Evolutionary conservation across 2,888 invertebrate species (phyloP), one percentile per base, ranked within the genome.

Genomic region (Anthrax anthrax): DNA sequence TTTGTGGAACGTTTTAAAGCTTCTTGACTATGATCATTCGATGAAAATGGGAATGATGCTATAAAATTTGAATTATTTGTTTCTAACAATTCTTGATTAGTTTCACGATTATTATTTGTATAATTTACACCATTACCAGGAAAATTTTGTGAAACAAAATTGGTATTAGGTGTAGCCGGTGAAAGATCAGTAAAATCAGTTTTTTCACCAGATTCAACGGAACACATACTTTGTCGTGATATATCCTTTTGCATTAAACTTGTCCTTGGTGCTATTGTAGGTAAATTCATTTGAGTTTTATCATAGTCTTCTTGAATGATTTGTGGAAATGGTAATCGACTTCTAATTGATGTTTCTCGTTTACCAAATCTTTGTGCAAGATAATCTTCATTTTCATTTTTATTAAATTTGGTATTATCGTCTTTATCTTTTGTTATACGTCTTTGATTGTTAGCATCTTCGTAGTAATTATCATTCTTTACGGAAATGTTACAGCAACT

Each of bases 401-500:
- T 49, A 38, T 43, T 44, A 39, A 42, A 43, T 37, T 50, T 52
- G 13, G 32, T 37, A 39, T 29, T 39, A 43, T 47, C 43, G 1
- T 48, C 45, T 17, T 49, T 45, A 2, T 50, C 48, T 17, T 46
- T 44, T 57, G 57, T 16, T 49, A 46, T 13, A 13, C 38, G 44
- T 23, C 47, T 45, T 32, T 51, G 48, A 34, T 43, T 47, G 18
- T 43, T 47, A 2, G 64, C 60, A 47, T 68, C 67, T 44, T 68
- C 66, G 42, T 68, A 69, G 50, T 63, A 68, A 48, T 62, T 67
- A 49, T 69, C 67, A 50, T 68, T 67, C 65, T 76, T 75, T 1
- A 82, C 74, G 4, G 82, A 82, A 42, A 81, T 79, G 57, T 83
- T 83, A 57, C 86, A 87, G 57, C 87, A 87, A 48, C 84, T 85